Evolutionary conservation across 2,113 vertebrate genomes (phyloP).

Genomic region (Barnardius zonarius): DNA sequence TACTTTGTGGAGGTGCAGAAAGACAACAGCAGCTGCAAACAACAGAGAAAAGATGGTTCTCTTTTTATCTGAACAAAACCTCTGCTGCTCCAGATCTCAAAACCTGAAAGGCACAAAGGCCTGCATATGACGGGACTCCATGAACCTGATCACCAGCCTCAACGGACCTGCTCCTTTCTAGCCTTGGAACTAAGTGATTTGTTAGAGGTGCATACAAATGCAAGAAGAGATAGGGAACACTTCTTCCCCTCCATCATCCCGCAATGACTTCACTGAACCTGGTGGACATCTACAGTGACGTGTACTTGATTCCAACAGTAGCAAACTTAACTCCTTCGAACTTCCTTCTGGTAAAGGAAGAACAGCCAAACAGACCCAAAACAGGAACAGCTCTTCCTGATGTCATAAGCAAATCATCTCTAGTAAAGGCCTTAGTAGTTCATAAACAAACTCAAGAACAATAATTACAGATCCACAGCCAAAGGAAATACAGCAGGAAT

Average conservation of each 20-base stretch:
- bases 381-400: background rate
- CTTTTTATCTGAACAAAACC: background rate
- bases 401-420: background rate
- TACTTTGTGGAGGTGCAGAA: background rate
- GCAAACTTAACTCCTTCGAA: background rate
- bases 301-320: background rate
- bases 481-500: background rate
- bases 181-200: background rate
- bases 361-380: background rate
- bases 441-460: background rate
- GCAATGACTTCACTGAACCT: background rate
- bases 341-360: background rate
- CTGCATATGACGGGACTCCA: background rate
- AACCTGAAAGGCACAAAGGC: background rate
- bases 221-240: background rate
- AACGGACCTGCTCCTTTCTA: background rate
- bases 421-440: background rate
- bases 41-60: background rate
- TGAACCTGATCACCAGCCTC: background rate
- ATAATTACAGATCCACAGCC: background rate
- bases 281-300: background rate
- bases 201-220: background rate
- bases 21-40: background rate
- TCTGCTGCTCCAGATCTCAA: background rate
- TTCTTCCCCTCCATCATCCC: background rate